Percentiles rank a stretch among this genome's conserved stretches.
Evolutionary conservation across 2,888 invertebrate species (phyloP).

Genomic region (Hirtodrosophila histrioides): DNA sequence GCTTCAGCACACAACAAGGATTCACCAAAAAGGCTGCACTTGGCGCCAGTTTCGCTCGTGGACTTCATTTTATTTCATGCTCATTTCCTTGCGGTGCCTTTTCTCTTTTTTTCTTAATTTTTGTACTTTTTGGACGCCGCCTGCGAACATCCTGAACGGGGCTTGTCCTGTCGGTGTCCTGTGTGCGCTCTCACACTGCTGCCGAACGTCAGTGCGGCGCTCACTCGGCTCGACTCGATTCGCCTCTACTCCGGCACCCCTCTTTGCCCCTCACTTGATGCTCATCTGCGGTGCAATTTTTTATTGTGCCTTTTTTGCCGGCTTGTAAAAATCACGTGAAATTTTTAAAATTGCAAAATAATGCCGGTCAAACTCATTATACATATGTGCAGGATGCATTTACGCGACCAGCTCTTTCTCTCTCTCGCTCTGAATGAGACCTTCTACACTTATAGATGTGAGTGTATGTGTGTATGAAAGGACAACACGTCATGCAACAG

Average conservation of each 20-base stretch:
- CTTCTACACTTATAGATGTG: neutral
- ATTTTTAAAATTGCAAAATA: conserved; percentile 74
- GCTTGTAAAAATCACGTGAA: conserved; percentile 67
- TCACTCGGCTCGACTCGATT: conserved; percentile 30
- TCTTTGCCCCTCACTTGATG: conserved; percentile 1
- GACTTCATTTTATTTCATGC: conserved; percentile 53
- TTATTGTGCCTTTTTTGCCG: conserved; percentile 52
- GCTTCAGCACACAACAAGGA: conserved; percentile 37
- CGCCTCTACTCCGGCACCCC: neutral
- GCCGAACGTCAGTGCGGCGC: conserved; percentile 28
- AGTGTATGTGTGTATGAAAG: conserved; percentile 6
- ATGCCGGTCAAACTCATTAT: conserved; percentile 79
- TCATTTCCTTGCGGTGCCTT: conserved; percentile 41
- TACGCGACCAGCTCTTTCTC: neutral
- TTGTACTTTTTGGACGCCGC: conserved; percentile 28
- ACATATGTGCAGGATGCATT: conserved; percentile 31
- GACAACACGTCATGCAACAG: conserved; percentile 58
- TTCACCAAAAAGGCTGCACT: conserved; percentile 21
- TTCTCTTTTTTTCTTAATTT: conserved; percentile 19
- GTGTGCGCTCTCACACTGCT: conserved; percentile 38
- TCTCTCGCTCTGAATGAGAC: neutral
- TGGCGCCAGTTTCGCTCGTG: conserved; percentile 36
- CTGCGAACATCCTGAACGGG: conserved; percentile 1
- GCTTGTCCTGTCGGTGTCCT: conserved; percentile 45
- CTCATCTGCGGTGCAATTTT: conserved; percentile 22